Base-by-base conservation (phyloP, 2,888 invertebrate genomes). In the Drosophila leonis region DNA sequence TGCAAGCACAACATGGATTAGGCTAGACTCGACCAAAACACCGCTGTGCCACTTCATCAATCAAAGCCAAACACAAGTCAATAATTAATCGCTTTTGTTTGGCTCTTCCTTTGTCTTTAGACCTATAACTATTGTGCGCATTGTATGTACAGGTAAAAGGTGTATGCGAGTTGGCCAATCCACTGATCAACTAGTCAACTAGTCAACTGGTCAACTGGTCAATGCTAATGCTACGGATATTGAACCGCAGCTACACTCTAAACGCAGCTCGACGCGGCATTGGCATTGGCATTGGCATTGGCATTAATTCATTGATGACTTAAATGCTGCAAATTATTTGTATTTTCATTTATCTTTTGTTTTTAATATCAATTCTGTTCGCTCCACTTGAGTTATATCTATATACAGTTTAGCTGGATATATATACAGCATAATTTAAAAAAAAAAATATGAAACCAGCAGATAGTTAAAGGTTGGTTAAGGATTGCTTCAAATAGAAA, bases 221-320 rank as follows among this genome's bases (percentile, higher is more conserved):
- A 56, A 84, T 80, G 72, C 62, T 70, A 65, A 84, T 80, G 72
- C 56, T 68, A 65, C 64, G 63, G 69, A 83, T 86, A 80, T 72
- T 83, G 86, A 81, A 80, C 78, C 57, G 63, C 57, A 33, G 48
- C 69, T 56, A 20, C 55, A 62, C 67, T 72, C 65, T 57, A 15
- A 41, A 12, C 52, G 18, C 52, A 37, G 27, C 37, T 35, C 65
- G 41, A 69, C 39, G n/a, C n/a, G n/a, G n/a, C n/a, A n/a, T 71
- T 64, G 65, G 55, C 65, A 79, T 71, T 71, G 82, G 59, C 83
- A 86, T 84, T 91, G 87, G 76, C 91, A 91, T 91, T 91, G 91
- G 90, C 91, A 90, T 83, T 75, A 86, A 90, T 90, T 77, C 80
- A 90, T 89, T 83, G 83, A 90, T 80, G 57, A 71, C 72, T 81